Evolutionary conservation across 1,140 invertebrate genomes (phyloP).

Genomic region (Procambarus clarkii): DNA sequence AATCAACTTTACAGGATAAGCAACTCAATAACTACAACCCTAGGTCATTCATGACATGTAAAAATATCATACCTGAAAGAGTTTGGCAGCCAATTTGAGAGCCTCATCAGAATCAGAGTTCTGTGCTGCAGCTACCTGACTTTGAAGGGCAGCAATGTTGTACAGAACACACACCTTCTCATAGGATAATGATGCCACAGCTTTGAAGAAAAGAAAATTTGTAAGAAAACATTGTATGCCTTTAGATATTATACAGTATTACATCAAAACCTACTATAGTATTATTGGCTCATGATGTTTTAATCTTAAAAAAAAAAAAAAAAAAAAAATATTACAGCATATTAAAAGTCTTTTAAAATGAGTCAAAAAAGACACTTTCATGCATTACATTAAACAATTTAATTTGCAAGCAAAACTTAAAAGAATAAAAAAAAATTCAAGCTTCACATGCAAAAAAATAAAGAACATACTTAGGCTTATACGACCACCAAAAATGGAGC

Average conservation of each 20-base stretch:
- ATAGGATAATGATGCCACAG: constrained; percentile 89
- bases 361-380: too few species aligned
- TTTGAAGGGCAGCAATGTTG: constrained; percentile 97
- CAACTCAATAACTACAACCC: constrained; percentile 45
- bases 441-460: neutral
- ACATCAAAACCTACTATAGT: neutral
- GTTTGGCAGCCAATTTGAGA: constrained; percentile 93
- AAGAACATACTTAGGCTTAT: constrained; percentile 83
- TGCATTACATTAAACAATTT: too few species aligned
- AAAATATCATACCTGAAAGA: constrained; percentile 85
- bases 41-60: constrained; percentile 1
- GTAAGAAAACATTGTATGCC: too few species aligned
- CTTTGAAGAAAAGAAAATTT: constrained; percentile 23
- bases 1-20: neutral
- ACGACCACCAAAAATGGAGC: constrained; percentile 93
- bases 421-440: too few species aligned
- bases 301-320: too few species aligned
- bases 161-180: constrained; percentile 97
- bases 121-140: constrained; percentile 90
- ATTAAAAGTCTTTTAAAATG: too few species aligned
- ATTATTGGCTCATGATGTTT: too few species aligned
- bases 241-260: neutral
- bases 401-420: too few species aligned
- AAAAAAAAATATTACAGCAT: too few species aligned
- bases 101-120: constrained; percentile 93